Evolutionary conservation across 2,113 vertebrate species (phyloP), one percentile per base, ranked within the genome.

Genomic region (Cebus imitator): DNA sequence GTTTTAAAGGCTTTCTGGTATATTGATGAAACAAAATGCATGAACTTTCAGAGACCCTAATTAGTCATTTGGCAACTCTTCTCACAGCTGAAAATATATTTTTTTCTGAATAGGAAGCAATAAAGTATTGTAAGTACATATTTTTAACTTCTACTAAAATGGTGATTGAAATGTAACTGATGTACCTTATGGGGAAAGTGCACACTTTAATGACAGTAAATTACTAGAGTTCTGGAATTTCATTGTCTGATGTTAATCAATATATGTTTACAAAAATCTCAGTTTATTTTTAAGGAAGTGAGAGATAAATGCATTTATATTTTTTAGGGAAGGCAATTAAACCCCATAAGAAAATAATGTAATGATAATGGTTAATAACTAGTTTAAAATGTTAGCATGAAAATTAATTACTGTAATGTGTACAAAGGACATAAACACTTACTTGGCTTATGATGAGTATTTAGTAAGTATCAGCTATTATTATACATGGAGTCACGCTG

Each of bases 311-410:
- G 0, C 18, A 35, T 64, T 96, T 76, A 27, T 72, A 64, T 57
- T 80, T 96, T 79, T 75, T 89, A 87, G 91, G 75, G 92, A 79
- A 91, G 40, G 48, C 55, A 96, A 83, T 50, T 37, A 87, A 90
- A 72, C 50, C 37, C 43, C 18, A 9, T 10, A 55, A 43, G 40
- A 79, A 92, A 87, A 27, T 48, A 87, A 79, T 16, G 25, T 61
- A 87, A 87, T 76, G 11, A 57, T 64, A 90, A 84, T 25, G 37
- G 61, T 37, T 89, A 85, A 58, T 75, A 35, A 11, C 48, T 75
- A 45, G 30, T 20, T 76, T 37, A 58, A 88, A 86, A n/a, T 25
- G 27, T 84, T 61, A 66, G 58, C 64, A 64, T 83, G 90, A 87
- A 64, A 94, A 55, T 82, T 21, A 90, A 68, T 68, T n/a, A n/a